A percentile compares a stretch with the other conserved stretches of the same genome.
These are phyloP conservation scores for Trachelus stipa DNA, from an alignment of 2,888 invertebrate genomes.

Conservation along the genomic window DNA sequence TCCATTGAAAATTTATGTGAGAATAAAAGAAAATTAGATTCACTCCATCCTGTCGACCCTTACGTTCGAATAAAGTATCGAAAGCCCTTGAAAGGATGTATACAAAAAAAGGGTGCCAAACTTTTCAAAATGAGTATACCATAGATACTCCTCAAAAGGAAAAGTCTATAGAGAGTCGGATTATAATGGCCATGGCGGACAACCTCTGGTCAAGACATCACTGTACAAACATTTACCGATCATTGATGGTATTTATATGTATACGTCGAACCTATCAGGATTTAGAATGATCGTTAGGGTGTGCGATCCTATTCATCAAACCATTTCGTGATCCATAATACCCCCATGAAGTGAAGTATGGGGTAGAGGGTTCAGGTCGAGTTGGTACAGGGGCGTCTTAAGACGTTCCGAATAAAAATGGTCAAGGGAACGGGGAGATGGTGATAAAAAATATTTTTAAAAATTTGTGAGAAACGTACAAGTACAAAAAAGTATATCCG, in stretches of 20 bases:
- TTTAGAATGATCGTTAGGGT: neutral
- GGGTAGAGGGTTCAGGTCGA: neutral
- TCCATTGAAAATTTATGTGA: neutral
- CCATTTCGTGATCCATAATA: conserved; percentile 22
- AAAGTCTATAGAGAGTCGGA: neutral
- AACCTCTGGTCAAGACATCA: neutral
- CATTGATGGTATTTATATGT: neutral
- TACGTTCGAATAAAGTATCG: neutral
- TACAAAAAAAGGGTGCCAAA: neutral
- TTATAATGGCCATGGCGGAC: neutral
- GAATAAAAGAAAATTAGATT: neutral
- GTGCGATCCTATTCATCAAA: conserved; percentile 15
- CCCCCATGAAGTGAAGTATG: neutral
- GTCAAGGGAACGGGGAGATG: neutral
- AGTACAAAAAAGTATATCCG: neutral
- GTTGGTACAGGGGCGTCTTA: neutral
- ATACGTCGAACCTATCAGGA: neutral
- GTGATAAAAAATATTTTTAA: neutral
- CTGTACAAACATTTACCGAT: neutral
- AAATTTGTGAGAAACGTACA: neutral
- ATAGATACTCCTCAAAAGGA: neutral
- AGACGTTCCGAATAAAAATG: neutral
- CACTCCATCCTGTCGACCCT: neutral
- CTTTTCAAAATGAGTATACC: neutral
- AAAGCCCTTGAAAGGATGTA: neutral